A percentile compares a stretch with the other conserved stretches of the same genome.
Evolutionary conservation across 1,140 invertebrate genomes (phyloP).

Genomic region (Drosophila ercepeae): DNA sequence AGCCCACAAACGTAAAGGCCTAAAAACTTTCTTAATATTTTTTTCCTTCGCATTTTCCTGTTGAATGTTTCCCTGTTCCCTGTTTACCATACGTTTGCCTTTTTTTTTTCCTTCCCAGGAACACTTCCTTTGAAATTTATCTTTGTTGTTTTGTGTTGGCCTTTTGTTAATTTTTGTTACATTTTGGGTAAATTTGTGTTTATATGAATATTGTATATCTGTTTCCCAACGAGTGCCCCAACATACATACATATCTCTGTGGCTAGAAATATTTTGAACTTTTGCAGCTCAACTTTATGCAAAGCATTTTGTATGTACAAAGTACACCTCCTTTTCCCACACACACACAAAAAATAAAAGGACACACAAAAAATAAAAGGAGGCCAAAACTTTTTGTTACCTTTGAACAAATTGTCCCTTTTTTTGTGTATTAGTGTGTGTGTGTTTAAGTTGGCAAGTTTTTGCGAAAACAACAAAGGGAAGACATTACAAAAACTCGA

Average conservation of each 20-base stretch:
- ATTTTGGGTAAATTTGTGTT: slow-evolving; percentile 38
- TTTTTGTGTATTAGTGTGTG: slow-evolving; percentile 26
- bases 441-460: slow-evolving; percentile 16
- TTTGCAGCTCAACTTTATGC: slow-evolving; percentile 69
- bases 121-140: slow-evolving; percentile 75
- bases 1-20: background rate
- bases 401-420: slow-evolving; percentile 74
- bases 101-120: slow-evolving; percentile 49
- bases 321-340: background rate
- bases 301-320: slow-evolving; percentile 47
- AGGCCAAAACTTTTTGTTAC: slow-evolving; percentile 71
- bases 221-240: too few relatives aligned
- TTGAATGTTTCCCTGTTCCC: slow-evolving; percentile 11
- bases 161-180: slow-evolving; percentile 57
- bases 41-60: slow-evolving; percentile 32
- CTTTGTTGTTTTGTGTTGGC: slow-evolving; percentile 68
- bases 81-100: slow-evolving; percentile 19
- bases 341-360: slow-evolving; percentile 8
- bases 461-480: slow-evolving; percentile 32
- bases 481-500: slow-evolving; percentile 67
- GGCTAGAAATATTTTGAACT: slow-evolving; percentile 68
- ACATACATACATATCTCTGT: background rate
- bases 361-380: slow-evolving; percentile 23
- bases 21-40: slow-evolving; percentile 70
- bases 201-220: slow-evolving; percentile 43